These are phyloP conservation scores for Zeugodacus cucurbitae DNA, from an alignment of 1,140 invertebrate species.

Conservation along the genomic window DNA sequence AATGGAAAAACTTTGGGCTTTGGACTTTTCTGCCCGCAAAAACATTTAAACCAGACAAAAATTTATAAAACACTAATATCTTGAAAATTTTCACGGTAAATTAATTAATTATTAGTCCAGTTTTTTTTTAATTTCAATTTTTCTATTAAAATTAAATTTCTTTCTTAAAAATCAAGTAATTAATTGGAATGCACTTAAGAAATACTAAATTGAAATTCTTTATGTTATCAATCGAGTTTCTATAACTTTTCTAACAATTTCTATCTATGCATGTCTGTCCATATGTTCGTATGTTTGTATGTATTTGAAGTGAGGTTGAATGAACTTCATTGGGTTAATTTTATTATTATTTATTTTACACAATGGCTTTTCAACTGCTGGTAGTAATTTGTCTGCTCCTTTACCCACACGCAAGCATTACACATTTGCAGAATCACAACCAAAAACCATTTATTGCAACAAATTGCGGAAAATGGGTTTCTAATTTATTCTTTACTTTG, in stretches of 20 bases:
- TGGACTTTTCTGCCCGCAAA: too few relatives aligned
- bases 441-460: background rate
- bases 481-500: background rate
- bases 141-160: too few relatives aligned
- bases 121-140: too few relatives aligned
- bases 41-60: too few relatives aligned
- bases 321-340: background rate
- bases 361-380: background rate
- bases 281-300: background rate
- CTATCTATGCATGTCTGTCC: background rate
- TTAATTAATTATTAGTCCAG: too few relatives aligned
- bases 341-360: conserved; percentile 10
- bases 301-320: background rate
- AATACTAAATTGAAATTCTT: too few relatives aligned
- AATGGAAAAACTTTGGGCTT: too few relatives aligned
- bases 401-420: background rate
- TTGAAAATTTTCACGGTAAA: too few relatives aligned
- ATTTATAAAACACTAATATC: too few relatives aligned
- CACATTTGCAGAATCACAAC: background rate
- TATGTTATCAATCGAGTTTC: background rate
- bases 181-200: too few relatives aligned
- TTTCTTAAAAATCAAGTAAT: too few relatives aligned
- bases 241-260: background rate
- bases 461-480: background rate
- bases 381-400: background rate